These are phyloP conservation scores for Microtus pennsylvanicus DNA, from an alignment of 2,113 vertebrate genomes.

Conservation along the genomic window DNA sequence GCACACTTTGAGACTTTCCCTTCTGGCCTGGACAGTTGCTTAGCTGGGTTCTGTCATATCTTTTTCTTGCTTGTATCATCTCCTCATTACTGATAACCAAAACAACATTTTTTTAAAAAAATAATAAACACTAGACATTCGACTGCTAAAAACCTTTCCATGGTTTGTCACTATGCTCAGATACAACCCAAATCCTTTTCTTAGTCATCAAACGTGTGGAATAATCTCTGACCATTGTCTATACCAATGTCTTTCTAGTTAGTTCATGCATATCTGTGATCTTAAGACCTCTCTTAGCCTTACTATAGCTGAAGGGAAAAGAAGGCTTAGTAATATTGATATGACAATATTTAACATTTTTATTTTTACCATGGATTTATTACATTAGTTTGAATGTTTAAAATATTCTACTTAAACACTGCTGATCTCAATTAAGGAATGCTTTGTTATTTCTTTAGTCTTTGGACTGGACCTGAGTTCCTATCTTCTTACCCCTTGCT, in stretches of 20 bases:
- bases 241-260: background rate
- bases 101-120: background rate
- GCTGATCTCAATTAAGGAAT: background rate
- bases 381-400: background rate
- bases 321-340: background rate
- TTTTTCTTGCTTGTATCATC: background rate
- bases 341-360: background rate
- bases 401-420: background rate
- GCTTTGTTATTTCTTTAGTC: background rate
- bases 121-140: background rate
- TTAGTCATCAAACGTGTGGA: background rate
- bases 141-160: background rate
- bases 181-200: background rate
- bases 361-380: background rate
- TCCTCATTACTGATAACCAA: background rate
- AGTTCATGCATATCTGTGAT: background rate
- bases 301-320: background rate
- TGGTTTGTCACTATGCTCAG: background rate
- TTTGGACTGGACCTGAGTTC: background rate
- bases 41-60: background rate
- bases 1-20: background rate
- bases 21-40: background rate
- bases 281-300: background rate
- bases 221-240: no score
- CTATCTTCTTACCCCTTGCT: background rate